Evolutionary conservation across 1,140 invertebrate genomes (phyloP), one percentile per base, ranked within the genome.

Genomic region (Leptinotarsa texana): DNA sequence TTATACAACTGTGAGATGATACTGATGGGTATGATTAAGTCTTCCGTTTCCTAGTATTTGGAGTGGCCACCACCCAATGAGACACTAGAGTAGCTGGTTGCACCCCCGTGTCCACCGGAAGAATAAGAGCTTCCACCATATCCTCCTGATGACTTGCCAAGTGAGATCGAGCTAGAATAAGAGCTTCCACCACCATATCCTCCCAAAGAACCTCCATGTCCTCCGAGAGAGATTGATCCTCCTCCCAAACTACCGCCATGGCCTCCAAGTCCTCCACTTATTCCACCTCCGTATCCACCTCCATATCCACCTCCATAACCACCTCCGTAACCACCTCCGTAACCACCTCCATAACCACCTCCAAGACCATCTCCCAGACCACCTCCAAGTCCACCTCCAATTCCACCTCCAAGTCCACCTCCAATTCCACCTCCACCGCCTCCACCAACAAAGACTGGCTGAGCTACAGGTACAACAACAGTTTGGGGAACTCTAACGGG

Each of bases 381-480:
- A 11, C 76, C 75, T 65, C 74, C 69, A 1, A 62, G 47, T 1
- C 68, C 69, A 33, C 73, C 75, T 48, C 71, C 48, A 33, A 79
- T 78, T 4, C 76, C 75, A 18, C 75, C 75, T 63, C 22, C 48
- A 6, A 73, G 57, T 21, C 63, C 21, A 8, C 68, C 75, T 47
- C 65, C 57, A 48, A 67, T 67, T 22, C 74, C 75, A 67, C 77
- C 73, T 33, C 71, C 70, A 68, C 69, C 63, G 71, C 75, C 79
- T 67, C 79, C 80, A 68, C 80, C 79, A n/a, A 87, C 75, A 47
- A 69, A 67, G 27, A 80, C 66, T 42, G 77, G 89, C 87, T 13
- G 90, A 24, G 77, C 73, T 18, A 22, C 76, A 42, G 63, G 75
- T 13, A 68, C 74, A 21, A 75, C 78, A 13, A 87, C 77, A 78